These are phyloP conservation scores for Cheilosia grossa DNA, from an alignment of 2,888 invertebrate genomes.

Conservation along the genomic window DNA sequence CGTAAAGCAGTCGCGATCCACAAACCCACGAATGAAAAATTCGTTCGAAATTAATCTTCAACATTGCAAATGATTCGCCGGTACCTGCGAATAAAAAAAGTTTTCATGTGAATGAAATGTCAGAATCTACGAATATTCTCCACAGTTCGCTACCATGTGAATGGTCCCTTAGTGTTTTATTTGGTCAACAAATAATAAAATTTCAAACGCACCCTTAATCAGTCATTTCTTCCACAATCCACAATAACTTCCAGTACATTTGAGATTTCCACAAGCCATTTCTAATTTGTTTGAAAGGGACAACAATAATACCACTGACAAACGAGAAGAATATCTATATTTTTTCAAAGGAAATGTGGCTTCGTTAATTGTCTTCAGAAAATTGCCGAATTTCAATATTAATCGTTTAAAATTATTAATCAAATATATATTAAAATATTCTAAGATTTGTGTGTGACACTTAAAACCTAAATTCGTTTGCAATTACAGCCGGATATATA, in stretches of 20 bases:
- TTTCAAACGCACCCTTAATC: background rate
- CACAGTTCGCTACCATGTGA: too few relatives aligned
- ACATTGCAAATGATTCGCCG: too few relatives aligned
- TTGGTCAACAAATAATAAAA: background rate
- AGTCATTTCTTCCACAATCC: constrained; percentile 21
- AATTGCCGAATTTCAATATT: constrained; percentile 33
- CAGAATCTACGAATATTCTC: too few relatives aligned
- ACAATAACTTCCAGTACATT: background rate
- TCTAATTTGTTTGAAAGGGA: constrained; percentile 10
- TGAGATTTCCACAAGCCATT: constrained; percentile 5
- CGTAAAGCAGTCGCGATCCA: too few relatives aligned
- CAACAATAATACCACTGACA: background rate
- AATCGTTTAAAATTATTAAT: constrained; percentile 14
- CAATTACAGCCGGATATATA: background rate
- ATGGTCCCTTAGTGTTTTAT: too few relatives aligned
- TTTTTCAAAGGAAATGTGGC: constrained; percentile 62
- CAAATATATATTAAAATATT: constrained; percentile 11
- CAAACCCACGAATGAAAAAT: too few relatives aligned
- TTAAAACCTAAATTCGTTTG: constrained; percentile 9
- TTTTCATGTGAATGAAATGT: too few relatives aligned
- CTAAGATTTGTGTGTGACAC: background rate
- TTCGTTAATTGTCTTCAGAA: constrained; percentile 41
- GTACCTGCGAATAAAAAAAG: too few relatives aligned
- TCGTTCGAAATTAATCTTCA: too few relatives aligned
- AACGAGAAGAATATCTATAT: constrained; percentile 44